Base-by-base conservation (phyloP, 2,888 invertebrate genomes). In the Scaptomyza reducta region DNA sequence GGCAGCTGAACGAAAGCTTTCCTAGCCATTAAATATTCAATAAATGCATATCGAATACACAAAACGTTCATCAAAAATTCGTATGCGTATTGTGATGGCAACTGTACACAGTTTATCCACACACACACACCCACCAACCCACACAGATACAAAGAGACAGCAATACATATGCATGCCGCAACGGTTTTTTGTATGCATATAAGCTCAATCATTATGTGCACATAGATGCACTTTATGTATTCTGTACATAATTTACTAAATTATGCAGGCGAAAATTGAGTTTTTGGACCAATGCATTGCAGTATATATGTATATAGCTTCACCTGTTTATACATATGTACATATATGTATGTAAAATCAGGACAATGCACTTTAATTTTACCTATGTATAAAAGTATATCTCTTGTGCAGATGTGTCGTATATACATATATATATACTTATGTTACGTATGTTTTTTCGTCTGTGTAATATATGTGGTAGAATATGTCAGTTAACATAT, bases 21-120 rank as follows among this genome's bases (percentile, higher is more conserved):
- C 4, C 16, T 6, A 7, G 18, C 22, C 58, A 50, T 68, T 47
- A 42, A 73, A 66, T 67, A 68, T 69, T 47, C 46, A 79, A 88
- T 79, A 73, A 88, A 64, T 87, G 64, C 84, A 68, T 66, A 68
- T 63, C 47, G 51, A 27, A 71, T 38, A 25, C 42, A 61, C 56
- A 55, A 42, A 41, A 29, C 46, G 51, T 46, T 58, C 67, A 79
- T 83, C 58, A 76, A 82, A 77, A 69, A 70, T 68, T 57, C 49
- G 47, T 35, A 33, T 54, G 74, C 59, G 60, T 55, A 33, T 69
- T 55, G 55, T 57, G 50, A 49, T 25, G 49, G 50, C 63, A 67
- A 79, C 77, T 76, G 70, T 80, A 73, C 77, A 51, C 54, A 46
- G 25, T 41, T 61, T 31, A 33, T 29, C 47, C 22, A 44, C 44